Conservation (phyloP, 2,113 vertebrate genomes). For the Xerus inauris region DNA sequence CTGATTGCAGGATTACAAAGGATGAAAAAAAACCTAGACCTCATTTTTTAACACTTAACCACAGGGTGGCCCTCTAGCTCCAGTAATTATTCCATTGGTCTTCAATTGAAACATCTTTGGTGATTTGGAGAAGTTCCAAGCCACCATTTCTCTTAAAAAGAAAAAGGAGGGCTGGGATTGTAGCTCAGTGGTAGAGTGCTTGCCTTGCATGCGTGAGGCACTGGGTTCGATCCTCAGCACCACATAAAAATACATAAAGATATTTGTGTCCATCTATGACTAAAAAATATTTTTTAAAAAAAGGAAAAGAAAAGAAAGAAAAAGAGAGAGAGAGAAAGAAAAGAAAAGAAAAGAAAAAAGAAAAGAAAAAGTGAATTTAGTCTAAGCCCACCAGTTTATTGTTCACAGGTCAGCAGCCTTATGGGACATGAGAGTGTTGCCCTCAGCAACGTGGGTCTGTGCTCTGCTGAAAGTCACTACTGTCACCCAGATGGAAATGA, state of each 20-base stretch:
- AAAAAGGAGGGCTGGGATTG: too few species aligned
- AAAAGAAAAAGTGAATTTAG: neutral
- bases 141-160: neutral
- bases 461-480: neutral
- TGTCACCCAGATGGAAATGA: neutral
- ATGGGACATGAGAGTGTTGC: neutral
- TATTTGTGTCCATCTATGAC: too few species aligned
- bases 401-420: neutral
- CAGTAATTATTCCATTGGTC: neutral
- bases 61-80: conserved; percentile 54
- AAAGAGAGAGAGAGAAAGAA: too few species aligned
- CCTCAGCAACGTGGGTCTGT: neutral
- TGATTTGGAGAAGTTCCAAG: neutral
- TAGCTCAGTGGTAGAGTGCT: too few species aligned
- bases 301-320: too few species aligned
- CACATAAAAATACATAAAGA: too few species aligned
- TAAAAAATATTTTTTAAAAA: too few species aligned
- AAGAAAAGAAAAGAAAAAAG: too few species aligned
- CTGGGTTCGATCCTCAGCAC: too few species aligned
- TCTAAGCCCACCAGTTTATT: neutral
- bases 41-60: conserved; percentile 41
- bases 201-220: too few species aligned
- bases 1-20: neutral
- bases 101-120: neutral
- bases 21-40: rapidly evolving